These are phyloP conservation scores for Phania funesta DNA, from an alignment of 2,888 invertebrate species.

Conservation along the genomic window DNA sequence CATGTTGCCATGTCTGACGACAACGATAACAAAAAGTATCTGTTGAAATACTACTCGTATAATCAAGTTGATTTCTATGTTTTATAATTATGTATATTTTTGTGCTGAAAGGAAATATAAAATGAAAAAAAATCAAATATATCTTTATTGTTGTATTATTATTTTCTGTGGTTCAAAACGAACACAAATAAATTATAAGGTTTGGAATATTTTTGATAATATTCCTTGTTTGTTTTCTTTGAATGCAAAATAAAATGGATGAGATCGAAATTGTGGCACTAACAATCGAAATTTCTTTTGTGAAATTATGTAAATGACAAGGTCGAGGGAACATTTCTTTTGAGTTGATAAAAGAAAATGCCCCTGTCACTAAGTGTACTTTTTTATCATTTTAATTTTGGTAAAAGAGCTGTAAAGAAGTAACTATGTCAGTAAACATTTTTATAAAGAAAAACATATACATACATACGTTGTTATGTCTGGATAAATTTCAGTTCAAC, in stretches of 20 bases:
- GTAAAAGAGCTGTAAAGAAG: too few relatives aligned
- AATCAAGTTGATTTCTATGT: slow-evolving; percentile 31
- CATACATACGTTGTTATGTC: too few relatives aligned
- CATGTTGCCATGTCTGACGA: slow-evolving; percentile 12
- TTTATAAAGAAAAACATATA: too few relatives aligned
- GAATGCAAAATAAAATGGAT: neutral
- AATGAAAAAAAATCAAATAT: slow-evolving; percentile 1
- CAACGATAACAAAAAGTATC: neutral
- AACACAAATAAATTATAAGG: too few relatives aligned
- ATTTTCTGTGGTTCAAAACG: too few relatives aligned
- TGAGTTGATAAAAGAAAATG: too few relatives aligned
- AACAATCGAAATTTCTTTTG: neutral
- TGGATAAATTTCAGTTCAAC: too few relatives aligned
- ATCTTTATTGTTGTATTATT: slow-evolving; percentile 42
- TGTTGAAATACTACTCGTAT: neutral
- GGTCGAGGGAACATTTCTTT: too few relatives aligned
- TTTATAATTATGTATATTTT: slow-evolving; percentile 11
- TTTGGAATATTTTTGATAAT: neutral
- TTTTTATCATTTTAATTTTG: too few relatives aligned
- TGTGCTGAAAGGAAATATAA: slow-evolving; percentile 5
- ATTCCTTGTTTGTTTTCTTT: neutral
- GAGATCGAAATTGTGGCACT: neutral
- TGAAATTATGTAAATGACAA: neutral
- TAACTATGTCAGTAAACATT: too few relatives aligned
- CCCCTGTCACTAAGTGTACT: too few relatives aligned